Evolutionary conservation across 2,888 invertebrate genomes (phyloP).

Genomic region (Heteropelma amictum): DNA sequence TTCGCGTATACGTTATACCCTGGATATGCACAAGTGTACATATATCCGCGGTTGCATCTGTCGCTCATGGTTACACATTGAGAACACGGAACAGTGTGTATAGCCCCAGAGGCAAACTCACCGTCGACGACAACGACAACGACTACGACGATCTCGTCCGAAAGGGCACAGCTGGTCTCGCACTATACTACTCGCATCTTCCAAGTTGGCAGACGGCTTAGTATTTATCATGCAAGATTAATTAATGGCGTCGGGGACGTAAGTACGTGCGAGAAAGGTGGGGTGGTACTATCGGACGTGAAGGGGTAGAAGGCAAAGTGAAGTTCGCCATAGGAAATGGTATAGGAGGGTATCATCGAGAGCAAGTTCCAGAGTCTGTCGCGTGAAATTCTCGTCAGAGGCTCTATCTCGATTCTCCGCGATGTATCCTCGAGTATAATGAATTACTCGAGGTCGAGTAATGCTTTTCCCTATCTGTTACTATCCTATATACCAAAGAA

Average conservation of each 20-base stretch:
- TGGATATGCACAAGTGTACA: slow-evolving; percentile 10
- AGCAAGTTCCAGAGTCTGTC: slow-evolving; percentile 22
- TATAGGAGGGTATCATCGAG: slow-evolving; percentile 42
- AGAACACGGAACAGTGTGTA: slow-evolving; percentile 8
- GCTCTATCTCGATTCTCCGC: slow-evolving; percentile 5
- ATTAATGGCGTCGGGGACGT: slow-evolving; percentile 68
- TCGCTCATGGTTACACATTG: slow-evolving; percentile 43
- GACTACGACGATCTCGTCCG: slow-evolving; percentile 59
- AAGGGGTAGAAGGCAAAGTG: slow-evolving; percentile 21
- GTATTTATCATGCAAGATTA: slow-evolving; percentile 74
- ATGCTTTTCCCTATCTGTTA: too few species aligned
- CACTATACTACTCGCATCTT: slow-evolving; percentile 65
- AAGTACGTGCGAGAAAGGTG: slow-evolving; percentile 51
- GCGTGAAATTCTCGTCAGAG: background rate
- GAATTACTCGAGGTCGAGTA: background rate
- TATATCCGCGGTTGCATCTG: slow-evolving; percentile 52
- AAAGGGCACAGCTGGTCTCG: slow-evolving; percentile 63
- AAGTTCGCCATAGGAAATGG: slow-evolving; percentile 22
- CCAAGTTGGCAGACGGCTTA: slow-evolving; percentile 71
- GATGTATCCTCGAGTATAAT: background rate
- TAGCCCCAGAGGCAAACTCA: slow-evolving; percentile 20
- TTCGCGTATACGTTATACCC: slow-evolving; percentile 15
- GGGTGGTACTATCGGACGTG: background rate
- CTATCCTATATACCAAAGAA: too few species aligned
- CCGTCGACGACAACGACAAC: slow-evolving; percentile 27